Conservation (phyloP, 2,797 vertebrate species). For the Tadarida brasiliensis region DNA sequence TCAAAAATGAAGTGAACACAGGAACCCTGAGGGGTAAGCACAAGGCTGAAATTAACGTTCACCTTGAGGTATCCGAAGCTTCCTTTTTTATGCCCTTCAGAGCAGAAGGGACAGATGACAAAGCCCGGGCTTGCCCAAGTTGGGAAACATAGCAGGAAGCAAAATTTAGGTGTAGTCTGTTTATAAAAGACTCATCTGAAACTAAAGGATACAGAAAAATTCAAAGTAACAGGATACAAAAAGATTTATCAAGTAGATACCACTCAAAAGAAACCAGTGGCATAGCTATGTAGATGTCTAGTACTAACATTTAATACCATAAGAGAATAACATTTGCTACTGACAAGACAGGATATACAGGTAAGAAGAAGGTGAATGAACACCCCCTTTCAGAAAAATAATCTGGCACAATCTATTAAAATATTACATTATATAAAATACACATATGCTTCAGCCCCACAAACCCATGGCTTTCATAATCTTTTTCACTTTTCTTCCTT, state of each 20-base stretch:
- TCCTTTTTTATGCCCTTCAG: neutral
- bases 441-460: neutral
- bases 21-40: neutral
- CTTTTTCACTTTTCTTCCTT: neutral
- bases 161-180: constrained; percentile 7
- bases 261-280: neutral
- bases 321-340: neutral
- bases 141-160: neutral
- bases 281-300: neutral
- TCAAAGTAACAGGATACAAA: neutral
- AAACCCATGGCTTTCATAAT: neutral
- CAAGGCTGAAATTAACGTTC: neutral
- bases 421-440: constrained; percentile 9
- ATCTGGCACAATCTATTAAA: neutral
- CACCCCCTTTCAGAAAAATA: neutral
- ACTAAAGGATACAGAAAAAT: constrained; percentile 9
- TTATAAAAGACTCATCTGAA: constrained; percentile 52
- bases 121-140: neutral
- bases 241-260: neutral
- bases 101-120: neutral
- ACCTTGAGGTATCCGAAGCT: neutral
- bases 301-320: neutral
- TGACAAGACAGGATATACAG: neutral
- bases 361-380: constrained; percentile 6
- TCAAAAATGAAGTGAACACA: constrained; percentile 32